phyloP scores from a whole-genome alignment of 1,140 invertebrate genomes.

The Phthorimaea operculella region DNA sequence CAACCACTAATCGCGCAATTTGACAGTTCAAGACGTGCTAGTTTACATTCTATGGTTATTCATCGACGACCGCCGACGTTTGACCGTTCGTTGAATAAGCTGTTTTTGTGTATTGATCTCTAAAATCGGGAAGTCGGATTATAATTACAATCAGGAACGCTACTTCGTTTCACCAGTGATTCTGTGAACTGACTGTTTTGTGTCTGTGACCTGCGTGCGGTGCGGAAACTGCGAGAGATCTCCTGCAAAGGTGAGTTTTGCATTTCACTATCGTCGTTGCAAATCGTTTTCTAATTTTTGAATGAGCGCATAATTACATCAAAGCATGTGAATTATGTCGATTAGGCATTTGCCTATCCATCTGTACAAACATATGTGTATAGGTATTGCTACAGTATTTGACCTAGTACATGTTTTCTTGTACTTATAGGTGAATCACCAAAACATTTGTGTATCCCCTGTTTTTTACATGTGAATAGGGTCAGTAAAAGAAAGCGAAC shows the following conservation, averaged over 20 bases:
- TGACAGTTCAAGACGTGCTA: background rate
- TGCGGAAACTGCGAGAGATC: background rate
- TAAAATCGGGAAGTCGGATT: constrained; percentile 3
- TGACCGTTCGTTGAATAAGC: constrained; percentile 17
- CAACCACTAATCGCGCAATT: too few relatives aligned
- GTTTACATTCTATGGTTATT: constrained; percentile 17
- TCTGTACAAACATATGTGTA: too few relatives aligned
- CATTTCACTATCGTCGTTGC: background rate
- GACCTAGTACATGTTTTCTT: too few relatives aligned
- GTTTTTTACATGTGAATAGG: too few relatives aligned
- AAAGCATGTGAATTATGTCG: background rate
- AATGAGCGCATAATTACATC: background rate
- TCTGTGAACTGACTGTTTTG: background rate
- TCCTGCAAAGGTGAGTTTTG: constrained; percentile 1
- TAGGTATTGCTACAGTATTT: too few relatives aligned
- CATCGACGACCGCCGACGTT: constrained; percentile 15
- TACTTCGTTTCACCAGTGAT: background rate
- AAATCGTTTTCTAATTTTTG: background rate
- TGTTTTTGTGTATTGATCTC: constrained; percentile 28
- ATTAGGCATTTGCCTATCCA: background rate
- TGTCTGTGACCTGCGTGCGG: background rate
- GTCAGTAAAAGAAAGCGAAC: too few relatives aligned
- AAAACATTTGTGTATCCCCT: too few relatives aligned
- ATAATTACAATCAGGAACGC: background rate
- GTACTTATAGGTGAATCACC: too few relatives aligned